Base-by-base conservation (phyloP, 2,113 vertebrate species). In the Hepsetus odoe region DNA sequence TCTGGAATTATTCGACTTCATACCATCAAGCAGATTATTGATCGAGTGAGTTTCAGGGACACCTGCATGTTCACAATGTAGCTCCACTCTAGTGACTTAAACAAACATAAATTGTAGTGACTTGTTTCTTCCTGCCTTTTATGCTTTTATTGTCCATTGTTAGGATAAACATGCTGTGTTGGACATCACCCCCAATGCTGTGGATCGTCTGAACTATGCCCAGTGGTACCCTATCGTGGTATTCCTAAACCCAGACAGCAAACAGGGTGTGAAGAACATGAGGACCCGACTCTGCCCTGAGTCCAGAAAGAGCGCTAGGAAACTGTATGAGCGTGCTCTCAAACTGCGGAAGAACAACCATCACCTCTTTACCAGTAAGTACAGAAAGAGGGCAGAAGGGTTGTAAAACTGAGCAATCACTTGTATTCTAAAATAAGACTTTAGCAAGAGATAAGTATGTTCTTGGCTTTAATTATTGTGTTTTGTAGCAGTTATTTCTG, bases 161-260 rank as follows among this genome's bases (percentile, higher is more conserved):
- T 83, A 99, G 98, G 98, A 98, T 90, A 99, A 99, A 85, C 97
- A 99, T 18, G 98, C 98, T 61, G 93, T 99, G 77, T 87, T 99
- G 87, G 98, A 99, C 85, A 98, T 99, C 81, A 99, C 98, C 44
- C 98, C 98, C n/a, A 99, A 99, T 75, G 98, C 98, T 38, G 98
- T 99, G 81, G 98, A 99, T 85, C 94, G 97, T 69, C 93, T 99
- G 83, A 99, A 99, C 90, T 99, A 99, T 16, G 98, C 98, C 51
- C 98, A 99, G 92, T 99, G 98, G 98, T 99, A 99, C 89, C 97
- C 98, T 4, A 99, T 99, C 38, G 97, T 99, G 46, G 96, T 98
- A 40, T 99, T 99, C 87, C 92, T 99, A 75, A 99, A 99, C 88
- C 98, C 98, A 0, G 98, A 99, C 84, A 97, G 95, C 28, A 99